Conservation (phyloP, 2,888 invertebrate species). For the Drosophila algonquin region DNA sequence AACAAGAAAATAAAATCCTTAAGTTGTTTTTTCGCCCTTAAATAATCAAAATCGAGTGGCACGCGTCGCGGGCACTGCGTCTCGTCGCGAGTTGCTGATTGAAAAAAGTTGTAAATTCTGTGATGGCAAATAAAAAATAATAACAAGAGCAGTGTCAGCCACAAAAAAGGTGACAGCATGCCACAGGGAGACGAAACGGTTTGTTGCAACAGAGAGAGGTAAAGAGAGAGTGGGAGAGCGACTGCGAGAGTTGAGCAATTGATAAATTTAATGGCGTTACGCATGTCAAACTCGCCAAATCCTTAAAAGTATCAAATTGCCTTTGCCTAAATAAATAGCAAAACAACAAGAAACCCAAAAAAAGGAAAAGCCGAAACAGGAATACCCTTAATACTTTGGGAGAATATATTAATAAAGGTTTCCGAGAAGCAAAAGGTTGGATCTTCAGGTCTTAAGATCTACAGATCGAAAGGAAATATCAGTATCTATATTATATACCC, state of each 20-base stretch:
- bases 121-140: constrained; percentile 60
- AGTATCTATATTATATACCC: no score
- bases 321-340: constrained; percentile 61
- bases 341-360: constrained; percentile 34
- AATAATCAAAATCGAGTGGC: constrained; percentile 73
- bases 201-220: constrained; percentile 27
- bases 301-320: constrained; percentile 77
- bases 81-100: constrained; percentile 63
- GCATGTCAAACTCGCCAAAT: constrained; percentile 75
- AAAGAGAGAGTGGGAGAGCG: constrained; percentile 4
- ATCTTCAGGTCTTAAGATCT: no score
- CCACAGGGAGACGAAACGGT: constrained; percentile 8
- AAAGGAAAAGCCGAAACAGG: neutral
- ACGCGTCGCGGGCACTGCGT: constrained; percentile 53
- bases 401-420: no score
- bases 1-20: constrained; percentile 45
- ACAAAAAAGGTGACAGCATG: constrained; percentile 21
- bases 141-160: constrained; percentile 27
- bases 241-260: constrained; percentile 67
- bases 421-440: no score
- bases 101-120: constrained; percentile 78
- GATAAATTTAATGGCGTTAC: constrained; percentile 81
- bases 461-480: no score
- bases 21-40: constrained; percentile 39
- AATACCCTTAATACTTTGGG: neutral